Percentiles rank a stretch among this genome's conserved stretches.
These are phyloP conservation scores for Phaonia tiefii DNA, from an alignment of 2,888 invertebrate species.

Conservation along the genomic window DNA sequence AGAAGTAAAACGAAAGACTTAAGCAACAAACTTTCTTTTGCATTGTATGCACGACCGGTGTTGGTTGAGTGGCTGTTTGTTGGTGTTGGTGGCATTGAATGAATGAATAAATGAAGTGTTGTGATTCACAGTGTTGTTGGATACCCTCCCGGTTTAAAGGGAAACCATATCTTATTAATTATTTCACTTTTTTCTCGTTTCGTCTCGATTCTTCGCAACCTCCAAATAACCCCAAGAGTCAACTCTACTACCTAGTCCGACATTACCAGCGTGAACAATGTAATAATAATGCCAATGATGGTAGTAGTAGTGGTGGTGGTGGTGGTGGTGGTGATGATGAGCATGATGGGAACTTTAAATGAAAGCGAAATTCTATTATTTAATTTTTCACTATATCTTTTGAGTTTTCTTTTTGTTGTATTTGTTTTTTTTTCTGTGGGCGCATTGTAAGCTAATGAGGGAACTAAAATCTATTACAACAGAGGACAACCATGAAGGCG, in stretches of 20 bases:
- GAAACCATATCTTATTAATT: slow-evolving; percentile 51
- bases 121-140: background rate
- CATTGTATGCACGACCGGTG: slow-evolving; percentile 30
- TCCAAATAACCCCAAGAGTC: background rate
- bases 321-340: background rate
- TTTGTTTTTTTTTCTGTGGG: background rate
- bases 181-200: slow-evolving; percentile 22
- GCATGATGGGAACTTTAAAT: slow-evolving; percentile 67
- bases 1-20: slow-evolving; percentile 50
- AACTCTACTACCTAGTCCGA: background rate
- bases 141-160: background rate
- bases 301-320: background rate
- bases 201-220: no score
- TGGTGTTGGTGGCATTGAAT: background rate
- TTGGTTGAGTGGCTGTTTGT: no score
- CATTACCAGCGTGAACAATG: slow-evolving; percentile 19
- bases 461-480: slow-evolving; percentile 22
- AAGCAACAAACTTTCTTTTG: slow-evolving; percentile 63
- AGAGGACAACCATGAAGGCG: background rate
- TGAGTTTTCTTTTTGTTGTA: background rate
- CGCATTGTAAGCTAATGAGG: slow-evolving; percentile 46
- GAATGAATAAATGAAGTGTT: slow-evolving; percentile 1
- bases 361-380: slow-evolving; percentile 79
- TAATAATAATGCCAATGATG: slow-evolving; percentile 13
- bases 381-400: slow-evolving; percentile 69